A percentile compares a stretch with the other conserved stretches of the same genome.
These are phyloP conservation scores for Xenopus petersii DNA, from an alignment of 2,797 vertebrate genomes.

Conservation along the genomic window DNA sequence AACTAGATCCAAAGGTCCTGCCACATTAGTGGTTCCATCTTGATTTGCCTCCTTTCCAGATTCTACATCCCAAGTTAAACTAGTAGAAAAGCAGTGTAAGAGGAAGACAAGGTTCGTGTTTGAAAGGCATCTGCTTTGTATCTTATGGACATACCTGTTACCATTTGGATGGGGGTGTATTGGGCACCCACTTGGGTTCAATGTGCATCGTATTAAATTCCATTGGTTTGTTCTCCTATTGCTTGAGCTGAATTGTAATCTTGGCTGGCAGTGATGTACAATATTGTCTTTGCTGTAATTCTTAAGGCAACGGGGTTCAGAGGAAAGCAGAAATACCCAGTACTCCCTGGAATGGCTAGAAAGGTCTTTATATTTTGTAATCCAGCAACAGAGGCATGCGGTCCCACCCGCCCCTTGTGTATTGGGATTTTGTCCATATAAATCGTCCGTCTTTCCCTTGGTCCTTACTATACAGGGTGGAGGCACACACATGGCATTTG, in stretches of 20 bases:
- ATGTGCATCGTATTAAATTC: not conserved
- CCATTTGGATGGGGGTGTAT: not conserved
- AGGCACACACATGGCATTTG: slow-evolving; percentile 17
- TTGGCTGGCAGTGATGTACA: slow-evolving; percentile 18
- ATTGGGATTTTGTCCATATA: not conserved
- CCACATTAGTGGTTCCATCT: not conserved
- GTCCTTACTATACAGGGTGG: slow-evolving; percentile 14
- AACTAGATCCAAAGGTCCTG: not conserved
- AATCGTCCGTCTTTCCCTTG: not conserved
- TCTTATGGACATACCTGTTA: slow-evolving; percentile 8
- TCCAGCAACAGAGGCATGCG: slow-evolving; percentile 1
- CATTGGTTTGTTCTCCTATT: slow-evolving; percentile 18
- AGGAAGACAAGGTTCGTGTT: slow-evolving; percentile 19
- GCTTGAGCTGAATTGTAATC: slow-evolving; percentile 6
- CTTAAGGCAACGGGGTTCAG: slow-evolving; percentile 39
- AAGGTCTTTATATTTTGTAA: slow-evolving; percentile 18
- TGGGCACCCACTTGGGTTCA: not conserved
- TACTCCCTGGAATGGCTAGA: slow-evolving; percentile 6
- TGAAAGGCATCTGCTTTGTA: slow-evolving; percentile 33
- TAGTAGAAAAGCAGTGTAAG: slow-evolving; percentile 3
- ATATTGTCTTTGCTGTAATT: slow-evolving; percentile 17
- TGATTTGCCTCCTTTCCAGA: not conserved
- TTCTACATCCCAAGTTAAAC: not conserved
- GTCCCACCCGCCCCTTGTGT: not conserved
- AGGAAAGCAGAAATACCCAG: not conserved